These are phyloP conservation scores for Drosophila albomicans DNA, from an alignment of 1,140 invertebrate genomes.

Conservation along the genomic window DNA sequence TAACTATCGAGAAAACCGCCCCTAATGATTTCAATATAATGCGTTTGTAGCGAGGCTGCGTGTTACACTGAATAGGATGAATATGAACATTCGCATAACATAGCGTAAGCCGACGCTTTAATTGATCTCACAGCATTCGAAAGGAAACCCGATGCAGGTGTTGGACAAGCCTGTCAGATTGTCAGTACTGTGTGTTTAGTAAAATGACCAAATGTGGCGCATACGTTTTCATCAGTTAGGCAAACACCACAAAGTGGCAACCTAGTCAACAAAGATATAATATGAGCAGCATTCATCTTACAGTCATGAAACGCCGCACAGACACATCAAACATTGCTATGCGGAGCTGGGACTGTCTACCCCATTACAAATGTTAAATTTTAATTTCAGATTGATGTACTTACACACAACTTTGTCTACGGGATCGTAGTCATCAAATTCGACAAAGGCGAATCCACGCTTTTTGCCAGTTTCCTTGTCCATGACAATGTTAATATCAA, in stretches of 20 bases:
- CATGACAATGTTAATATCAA: constrained; percentile 94
- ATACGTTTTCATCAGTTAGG: constrained; percentile 78
- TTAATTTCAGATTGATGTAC: constrained; percentile 31
- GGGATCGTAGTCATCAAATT: constrained; percentile 98
- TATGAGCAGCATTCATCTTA: constrained; percentile 65
- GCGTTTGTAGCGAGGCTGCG: constrained; percentile 74
- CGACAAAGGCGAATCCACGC: constrained; percentile 97
- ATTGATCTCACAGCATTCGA: constrained; percentile 87
- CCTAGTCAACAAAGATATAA: constrained; percentile 77
- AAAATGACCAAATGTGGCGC: constrained; percentile 47
- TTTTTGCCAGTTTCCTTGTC: constrained; percentile 97
- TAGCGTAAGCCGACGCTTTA: constrained; percentile 77
- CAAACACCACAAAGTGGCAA: constrained; percentile 25
- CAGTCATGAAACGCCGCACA: constrained; percentile 81
- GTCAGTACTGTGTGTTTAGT: constrained; percentile 34
- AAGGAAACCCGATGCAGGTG: constrained; percentile 32
- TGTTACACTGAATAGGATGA: constrained; percentile 66
- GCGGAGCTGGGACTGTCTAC: constrained; percentile 79
- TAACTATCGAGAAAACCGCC: background rate
- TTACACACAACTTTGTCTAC: constrained; percentile 97
- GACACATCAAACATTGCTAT: constrained; percentile 71
- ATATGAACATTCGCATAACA: constrained; percentile 74
- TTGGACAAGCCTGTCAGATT: constrained; percentile 50
- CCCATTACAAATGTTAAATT: background rate
- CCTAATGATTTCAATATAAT: too few relatives aligned